A percentile compares a stretch with the other conserved stretches of the same genome.
These are phyloP conservation scores for Rhimphoctona megacephalus DNA, from an alignment of 2,888 invertebrate species.

Conservation along the genomic window DNA sequence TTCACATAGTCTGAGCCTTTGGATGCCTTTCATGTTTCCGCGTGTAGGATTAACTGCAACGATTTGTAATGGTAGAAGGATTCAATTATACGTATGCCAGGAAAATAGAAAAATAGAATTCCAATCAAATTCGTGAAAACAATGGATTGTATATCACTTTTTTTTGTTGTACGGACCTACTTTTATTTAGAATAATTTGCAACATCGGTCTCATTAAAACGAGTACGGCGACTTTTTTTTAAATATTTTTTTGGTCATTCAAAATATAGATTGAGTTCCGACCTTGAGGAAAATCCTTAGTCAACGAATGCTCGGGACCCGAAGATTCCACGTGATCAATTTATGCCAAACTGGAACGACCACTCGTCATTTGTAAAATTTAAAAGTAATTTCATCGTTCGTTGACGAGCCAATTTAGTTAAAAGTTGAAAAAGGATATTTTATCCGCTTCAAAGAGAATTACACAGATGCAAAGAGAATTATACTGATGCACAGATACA, in stretches of 20 bases:
- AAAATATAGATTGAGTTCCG: background rate
- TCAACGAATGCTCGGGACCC: background rate
- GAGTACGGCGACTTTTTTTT: background rate
- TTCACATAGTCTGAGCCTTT: constrained; percentile 2
- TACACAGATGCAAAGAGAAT: too few species aligned
- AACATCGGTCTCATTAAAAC: background rate
- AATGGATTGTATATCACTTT: background rate
- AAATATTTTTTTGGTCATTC: background rate
- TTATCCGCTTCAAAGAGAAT: constrained; percentile 2
- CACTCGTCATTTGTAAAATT: constrained; percentile 16
- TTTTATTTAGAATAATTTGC: background rate
- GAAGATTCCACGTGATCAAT: background rate
- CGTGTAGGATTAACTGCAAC: background rate
- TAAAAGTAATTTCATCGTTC: constrained; percentile 34
- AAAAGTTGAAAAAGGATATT: constrained; percentile 21
- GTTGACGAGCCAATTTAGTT: constrained; percentile 47
- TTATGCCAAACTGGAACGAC: background rate
- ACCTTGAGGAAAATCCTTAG: background rate
- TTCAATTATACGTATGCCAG: background rate
- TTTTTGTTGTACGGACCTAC: too few species aligned
- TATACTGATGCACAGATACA: background rate
- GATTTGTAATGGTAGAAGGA: background rate
- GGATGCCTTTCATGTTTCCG: background rate
- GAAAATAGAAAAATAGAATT: background rate
- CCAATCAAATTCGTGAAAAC: background rate